Percentiles rank a stretch among this genome's conserved stretches.
phyloP scores from a whole-genome alignment of 2,888 invertebrate species.

The Argyra leucocephala region DNA sequence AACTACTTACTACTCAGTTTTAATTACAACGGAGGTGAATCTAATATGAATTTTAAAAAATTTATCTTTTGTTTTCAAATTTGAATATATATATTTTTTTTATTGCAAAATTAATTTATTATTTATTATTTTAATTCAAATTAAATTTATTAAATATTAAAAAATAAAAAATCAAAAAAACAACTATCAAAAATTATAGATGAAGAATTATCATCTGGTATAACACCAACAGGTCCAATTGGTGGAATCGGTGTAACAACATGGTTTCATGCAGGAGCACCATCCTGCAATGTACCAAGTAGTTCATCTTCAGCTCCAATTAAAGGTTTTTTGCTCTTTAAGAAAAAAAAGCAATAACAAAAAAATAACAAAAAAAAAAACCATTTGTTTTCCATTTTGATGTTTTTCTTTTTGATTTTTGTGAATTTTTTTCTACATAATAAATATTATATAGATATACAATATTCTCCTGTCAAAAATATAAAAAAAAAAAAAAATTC shows the following conservation, averaged over 20 bases:
- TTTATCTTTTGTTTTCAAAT: too few species aligned
- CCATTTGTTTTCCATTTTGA: not conserved
- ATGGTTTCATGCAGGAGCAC: constrained; percentile 43
- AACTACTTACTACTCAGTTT: too few species aligned
- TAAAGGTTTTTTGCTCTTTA: not conserved
- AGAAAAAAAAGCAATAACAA: not conserved
- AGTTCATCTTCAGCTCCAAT: constrained; percentile 13
- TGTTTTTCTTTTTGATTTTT: not conserved
- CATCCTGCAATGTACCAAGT: constrained; percentile 25
- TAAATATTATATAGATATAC: not conserved
- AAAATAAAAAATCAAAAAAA: not conserved
- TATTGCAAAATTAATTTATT: too few species aligned
- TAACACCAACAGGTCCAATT: constrained; percentile 30
- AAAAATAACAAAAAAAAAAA: constrained; percentile 11
- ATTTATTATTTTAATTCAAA: not conserved
- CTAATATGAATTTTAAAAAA: too few species aligned
- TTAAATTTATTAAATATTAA: too few species aligned
- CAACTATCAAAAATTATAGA: not conserved
- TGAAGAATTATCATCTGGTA: constrained; percentile 16
- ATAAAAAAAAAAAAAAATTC: not conserved
- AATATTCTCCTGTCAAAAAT: not conserved
- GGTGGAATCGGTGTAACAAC: constrained; percentile 42
- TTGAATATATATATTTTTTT: too few species aligned
- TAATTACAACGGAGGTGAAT: too few species aligned
- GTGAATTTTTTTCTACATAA: not conserved